Base-by-base conservation (phyloP, 2,113 vertebrate species). In the Psilopsiagon aurifrons region DNA sequence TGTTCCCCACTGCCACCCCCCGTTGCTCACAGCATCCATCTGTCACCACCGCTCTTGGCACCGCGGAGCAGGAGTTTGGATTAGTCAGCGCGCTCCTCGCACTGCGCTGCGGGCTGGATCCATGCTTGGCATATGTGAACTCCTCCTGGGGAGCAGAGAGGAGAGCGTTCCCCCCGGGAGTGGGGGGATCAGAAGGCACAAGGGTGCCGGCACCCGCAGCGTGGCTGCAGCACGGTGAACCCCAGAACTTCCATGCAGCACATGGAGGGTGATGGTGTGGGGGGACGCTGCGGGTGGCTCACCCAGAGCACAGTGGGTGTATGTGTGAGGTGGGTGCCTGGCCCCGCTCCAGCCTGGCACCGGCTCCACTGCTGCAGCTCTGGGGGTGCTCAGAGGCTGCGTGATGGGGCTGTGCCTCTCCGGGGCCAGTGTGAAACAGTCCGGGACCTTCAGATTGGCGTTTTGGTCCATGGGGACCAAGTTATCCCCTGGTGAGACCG, bases 31-130 rank as follows among this genome's bases (percentile, higher is more conserved):
- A 54, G 76, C 86, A 59, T 87, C 94, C 96, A 95, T 96, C 96
- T 97, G 96, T 75, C 91, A 51, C 75, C 3, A 0, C 67, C 24
- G 2, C 5, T 9, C 71, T 92, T 86, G 90, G 96, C 92, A 81
- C 68, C 1, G 8, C 49, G 70, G 71, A 87, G 90, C 85, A 33
- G 67, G 41, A 96, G 92, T 39, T 55, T 15, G 80, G 51, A 66
- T 97, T 91, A 97, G 85, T 97, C 96, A 96, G 88, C 10, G 7
- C 57, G 8, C 70, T 70, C 93, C 88, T 76, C 23, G 33, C 41
- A 6, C 64, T 8, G 46, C 3, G 7, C 29, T 29, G 12, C 25
- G 1, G 77, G 54, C 25, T 51, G 84, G 82, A 55, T 76, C 54
- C 18, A 20, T 31, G 39, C 66, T 75, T 2, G 29, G 83, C 44